A percentile compares a stretch with the other conserved stretches of the same genome.
Evolutionary conservation across 2,113 vertebrate species (phyloP).

Genomic region (Morphnarchus princeps): DNA sequence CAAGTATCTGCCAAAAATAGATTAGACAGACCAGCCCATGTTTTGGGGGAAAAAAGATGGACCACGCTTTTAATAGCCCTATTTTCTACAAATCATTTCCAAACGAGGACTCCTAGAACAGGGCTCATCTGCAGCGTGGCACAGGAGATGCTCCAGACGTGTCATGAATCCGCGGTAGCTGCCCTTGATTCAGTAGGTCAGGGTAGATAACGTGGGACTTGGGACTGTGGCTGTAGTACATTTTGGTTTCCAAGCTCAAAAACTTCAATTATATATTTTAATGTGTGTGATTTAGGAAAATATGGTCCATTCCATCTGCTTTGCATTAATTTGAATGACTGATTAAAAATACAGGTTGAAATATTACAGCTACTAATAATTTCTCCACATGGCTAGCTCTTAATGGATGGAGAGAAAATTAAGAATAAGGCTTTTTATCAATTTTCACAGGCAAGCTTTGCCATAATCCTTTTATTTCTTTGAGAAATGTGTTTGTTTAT

Average conservation of each 20-base stretch:
- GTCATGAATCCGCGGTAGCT: fast-evolving
- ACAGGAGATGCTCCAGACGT: not conserved
- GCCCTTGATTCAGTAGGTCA: not conserved
- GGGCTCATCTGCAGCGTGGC: fast-evolving
- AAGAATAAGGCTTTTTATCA: slow-evolving; percentile 58
- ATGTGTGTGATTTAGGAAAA: slow-evolving; percentile 39
- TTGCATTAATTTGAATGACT: slow-evolving; percentile 54
- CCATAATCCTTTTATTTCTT: slow-evolving; percentile 53
- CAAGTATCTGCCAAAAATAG: not conserved
- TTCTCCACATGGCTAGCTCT: slow-evolving; percentile 60
- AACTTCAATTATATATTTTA: not conserved
- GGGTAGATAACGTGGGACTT: fast-evolving
- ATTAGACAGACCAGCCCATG: not conserved
- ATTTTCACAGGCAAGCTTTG: slow-evolving; percentile 45
- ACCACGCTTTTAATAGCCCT: not conserved
- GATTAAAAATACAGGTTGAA: slow-evolving; percentile 65
- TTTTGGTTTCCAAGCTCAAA: not conserved
- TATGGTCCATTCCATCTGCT: slow-evolving; percentile 51
- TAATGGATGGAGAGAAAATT: slow-evolving; percentile 18
- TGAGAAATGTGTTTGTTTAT: slow-evolving; percentile 29
- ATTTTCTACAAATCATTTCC: not conserved
- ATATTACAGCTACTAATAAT: slow-evolving; percentile 52
- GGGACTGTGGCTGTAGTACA: not conserved
- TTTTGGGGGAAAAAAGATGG: fast-evolving
- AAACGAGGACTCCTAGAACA: not conserved